Base-by-base conservation (phyloP, 2,113 vertebrate genomes). In the Regulus satrapa region DNA sequence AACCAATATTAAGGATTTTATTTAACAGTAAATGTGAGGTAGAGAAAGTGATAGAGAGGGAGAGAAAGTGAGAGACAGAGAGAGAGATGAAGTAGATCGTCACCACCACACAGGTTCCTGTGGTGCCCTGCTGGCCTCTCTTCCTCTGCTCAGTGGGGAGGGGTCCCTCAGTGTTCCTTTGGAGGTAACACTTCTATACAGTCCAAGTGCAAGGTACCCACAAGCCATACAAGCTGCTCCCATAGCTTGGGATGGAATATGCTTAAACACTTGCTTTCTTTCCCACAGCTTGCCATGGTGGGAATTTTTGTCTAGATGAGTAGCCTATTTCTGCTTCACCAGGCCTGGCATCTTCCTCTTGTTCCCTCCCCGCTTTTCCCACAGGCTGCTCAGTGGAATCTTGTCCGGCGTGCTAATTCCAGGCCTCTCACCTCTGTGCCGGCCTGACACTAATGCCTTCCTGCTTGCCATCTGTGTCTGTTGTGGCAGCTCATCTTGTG, bases 201-300 rank as follows among this genome's bases (percentile, higher is more conserved):
- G 34, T 4, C 20, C 26, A 31, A 17, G 4, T 12, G 31, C 10
- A 36, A 36, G 38, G 26, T 36, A 18, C 2, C 31, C 52, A 51
- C 0, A 0, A 51, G 52, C 7, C 11, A 18, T 3, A 32, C 0
- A 0, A 36, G 6, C 32, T 68, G 12, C 3, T 43, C 26, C 18
- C 18, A 12, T 21, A 43, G 11, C 17, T 43, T 59, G 18, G 32
- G 14, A 6, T 76, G 26, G 32, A 43, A 26, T 21, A 17, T 9
- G 9, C 43, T 11, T 2, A 43, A 59, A 29, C 11, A 51, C 4
- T 17, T 58, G 3, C 17, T 59, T 28, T 51, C 26, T 43, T 36
- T 32, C 32, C 36, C 45, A 36, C 25, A 28, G 21, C 38, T 52
- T 76, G 31, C 36, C 31, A 20, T 3, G 23, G 54, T 10, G 28